Evolutionary conservation across 2,113 vertebrate species (phyloP), one percentile per base, ranked within the genome.

Genomic region (Ranitomeya imitator): DNA sequence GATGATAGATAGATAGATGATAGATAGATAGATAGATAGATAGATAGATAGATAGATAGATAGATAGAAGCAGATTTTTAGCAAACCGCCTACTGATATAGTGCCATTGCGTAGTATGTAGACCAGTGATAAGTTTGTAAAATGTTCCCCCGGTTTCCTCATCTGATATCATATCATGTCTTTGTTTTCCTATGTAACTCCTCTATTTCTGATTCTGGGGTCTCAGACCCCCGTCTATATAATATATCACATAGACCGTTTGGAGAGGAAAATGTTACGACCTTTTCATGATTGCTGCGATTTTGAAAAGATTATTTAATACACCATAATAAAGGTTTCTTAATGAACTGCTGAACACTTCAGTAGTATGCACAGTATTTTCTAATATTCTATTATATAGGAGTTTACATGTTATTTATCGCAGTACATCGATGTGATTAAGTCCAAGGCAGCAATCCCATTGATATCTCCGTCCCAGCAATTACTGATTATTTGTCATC

Each of bases 401-500:
- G 59, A 52, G n/a, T 79, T 15, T 23, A 54, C 23, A 79, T 37
- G 15, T 4, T 23, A 67, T 86, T 63, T 78, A 67, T 52, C 84
- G 81, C 45, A 76, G 80, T 83, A 78, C 80, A 78, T 77, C 65
- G 69, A 63, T 78, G 76, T 81, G 52, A 78, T 84, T 88, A 60
- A 77, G 77, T 88, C 76, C 65, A 15, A 60, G 54, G n/a, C 69
- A 83, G 45, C 37, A 88, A 74, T 88, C 71, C 80, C 19, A 84
- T 88, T 83, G 82, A 81, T 83, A 76, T 88, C 18, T 83, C 71
- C 83, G 87, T 78, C 78, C 80, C 71, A 67, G 57, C 87, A 88
- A 88, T 88, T 88, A 88, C 59, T 78, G 86, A 71, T 79, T 79
- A 79, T 81, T 88, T 88, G 87, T 78, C 71, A 88, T 88, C 51